phyloP scores from a whole-genome alignment of 1,140 invertebrate genomes.

The Orussus abietinus region DNA sequence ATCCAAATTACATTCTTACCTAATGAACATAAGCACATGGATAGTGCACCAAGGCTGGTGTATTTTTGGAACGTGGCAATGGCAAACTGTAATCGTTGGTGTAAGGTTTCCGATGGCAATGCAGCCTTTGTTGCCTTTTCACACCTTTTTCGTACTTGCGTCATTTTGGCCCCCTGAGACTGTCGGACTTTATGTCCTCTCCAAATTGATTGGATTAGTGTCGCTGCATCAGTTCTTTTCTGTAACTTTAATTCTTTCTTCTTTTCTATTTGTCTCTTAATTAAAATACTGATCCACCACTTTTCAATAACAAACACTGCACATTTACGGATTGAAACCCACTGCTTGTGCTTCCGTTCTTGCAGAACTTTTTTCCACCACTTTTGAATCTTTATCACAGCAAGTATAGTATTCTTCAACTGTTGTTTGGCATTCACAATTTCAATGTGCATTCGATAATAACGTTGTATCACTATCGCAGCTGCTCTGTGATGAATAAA shows the following conservation, averaged over 20 bases:
- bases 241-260: slow-evolving; percentile 39
- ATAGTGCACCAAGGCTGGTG: slow-evolving; percentile 31
- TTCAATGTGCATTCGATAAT: slow-evolving; percentile 36
- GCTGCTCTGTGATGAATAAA: no score
- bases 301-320: slow-evolving; percentile 18
- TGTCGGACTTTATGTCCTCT: slow-evolving; percentile 57
- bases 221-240: slow-evolving; percentile 49
- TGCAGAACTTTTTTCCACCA: slow-evolving; percentile 34
- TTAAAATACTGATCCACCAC: slow-evolving; percentile 20
- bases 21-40: slow-evolving; percentile 31
- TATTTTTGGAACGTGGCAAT: slow-evolving; percentile 26
- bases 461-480: slow-evolving; percentile 36
- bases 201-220: slow-evolving; percentile 65
- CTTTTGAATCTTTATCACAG: slow-evolving; percentile 41
- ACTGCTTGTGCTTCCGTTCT: slow-evolving; percentile 1
- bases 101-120: slow-evolving; percentile 24
- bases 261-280: slow-evolving; percentile 47
- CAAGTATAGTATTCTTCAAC: slow-evolving; percentile 33
- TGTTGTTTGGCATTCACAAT: slow-evolving; percentile 24
- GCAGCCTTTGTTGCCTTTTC: slow-evolving; percentile 48
- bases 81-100: slow-evolving; percentile 22
- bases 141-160: slow-evolving; percentile 49
- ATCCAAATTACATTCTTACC: slow-evolving; percentile 21
- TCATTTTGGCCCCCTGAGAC: slow-evolving; percentile 34
- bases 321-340: neutral